Conservation (phyloP, 1,140 invertebrate genomes). For the Trachymyrmex cornetzi region DNA sequence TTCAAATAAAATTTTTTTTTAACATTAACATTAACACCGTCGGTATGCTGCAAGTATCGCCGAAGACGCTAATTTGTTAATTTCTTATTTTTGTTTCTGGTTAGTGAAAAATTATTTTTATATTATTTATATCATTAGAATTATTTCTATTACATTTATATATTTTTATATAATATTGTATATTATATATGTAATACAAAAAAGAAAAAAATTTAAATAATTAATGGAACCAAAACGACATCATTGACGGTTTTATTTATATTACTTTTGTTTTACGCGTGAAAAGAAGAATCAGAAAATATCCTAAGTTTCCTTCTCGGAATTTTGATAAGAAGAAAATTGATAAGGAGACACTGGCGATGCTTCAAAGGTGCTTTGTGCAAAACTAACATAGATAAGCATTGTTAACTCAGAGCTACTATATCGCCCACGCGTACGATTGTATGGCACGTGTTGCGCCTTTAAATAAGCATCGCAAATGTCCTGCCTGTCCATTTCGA, state of each 20-base stretch:
- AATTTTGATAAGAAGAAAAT: not conserved
- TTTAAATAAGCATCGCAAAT: slow-evolving; percentile 27
- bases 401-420: not conserved
- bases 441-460: not conserved
- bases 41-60: too few relatives aligned
- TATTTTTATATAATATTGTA: too few relatives aligned
- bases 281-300: not conserved
- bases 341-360: not conserved
- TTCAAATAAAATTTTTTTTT: too few relatives aligned
- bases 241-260: too few relatives aligned
- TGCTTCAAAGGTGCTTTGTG: not conserved
- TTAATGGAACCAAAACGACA: too few relatives aligned
- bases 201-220: too few relatives aligned
- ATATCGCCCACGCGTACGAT: slow-evolving; percentile 8
- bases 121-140: too few relatives aligned
- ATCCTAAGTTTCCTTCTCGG: not conserved
- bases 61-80: too few relatives aligned
- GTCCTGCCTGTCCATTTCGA: not conserved
- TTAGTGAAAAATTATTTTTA: too few relatives aligned
- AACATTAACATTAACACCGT: not conserved
- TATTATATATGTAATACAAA: too few relatives aligned
- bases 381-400: not conserved
- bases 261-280: not conserved
- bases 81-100: too few relatives aligned
- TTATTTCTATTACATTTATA: too few relatives aligned